Base-by-base conservation (phyloP, 1,140 invertebrate species). In the Cryptotermes secundus region DNA sequence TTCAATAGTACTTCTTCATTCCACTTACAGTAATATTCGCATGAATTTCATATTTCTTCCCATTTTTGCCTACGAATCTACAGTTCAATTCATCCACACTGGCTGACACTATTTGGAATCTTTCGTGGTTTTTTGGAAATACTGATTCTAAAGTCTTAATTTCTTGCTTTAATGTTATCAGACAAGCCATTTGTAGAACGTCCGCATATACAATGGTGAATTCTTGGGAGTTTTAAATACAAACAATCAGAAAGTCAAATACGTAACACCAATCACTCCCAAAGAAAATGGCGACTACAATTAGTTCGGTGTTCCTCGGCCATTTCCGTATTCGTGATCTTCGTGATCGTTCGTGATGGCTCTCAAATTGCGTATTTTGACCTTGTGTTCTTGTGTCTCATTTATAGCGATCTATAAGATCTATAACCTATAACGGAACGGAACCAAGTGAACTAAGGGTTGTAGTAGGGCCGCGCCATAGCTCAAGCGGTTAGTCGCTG, bases 81-180 rank as follows among this genome's bases (percentile, higher is more conserved):
- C 97, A 99, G 88, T 96, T 96, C 87, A 99, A 93, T 92, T 99
- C 98, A 91, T 99, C 98, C 87, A 99, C 97, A 93, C 97, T 98
- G 87, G 98, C 98, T 89, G 96, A 95, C 90, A 98, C 94, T 91
- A 98, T 96, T 93, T 98, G 97, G 95, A 99, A 99, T 89, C 97
- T 93, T 91, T 98, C 96, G 94, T 99, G 97, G 90, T 94, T 95
- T 93, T 97, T 98, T 83, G 97, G 95, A 92, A 99, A 99, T 88
- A 97, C 94, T 90, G 95, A 94, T 92, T 99, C 97, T 91, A 99
- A 93, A 90, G 97, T 96, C 92, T 96, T 96, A 90, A 99, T 99
- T 94, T 99, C 98, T 92, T 98, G 96, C 92, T 99, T 99, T 88
- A 99, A 93, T 87, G 96, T 97, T 91, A 97, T 97, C 92, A 99